Evolutionary conservation across 2,113 vertebrate species (phyloP), one percentile per base, ranked within the genome.

Genomic region (Pogonocichla stellata): DNA sequence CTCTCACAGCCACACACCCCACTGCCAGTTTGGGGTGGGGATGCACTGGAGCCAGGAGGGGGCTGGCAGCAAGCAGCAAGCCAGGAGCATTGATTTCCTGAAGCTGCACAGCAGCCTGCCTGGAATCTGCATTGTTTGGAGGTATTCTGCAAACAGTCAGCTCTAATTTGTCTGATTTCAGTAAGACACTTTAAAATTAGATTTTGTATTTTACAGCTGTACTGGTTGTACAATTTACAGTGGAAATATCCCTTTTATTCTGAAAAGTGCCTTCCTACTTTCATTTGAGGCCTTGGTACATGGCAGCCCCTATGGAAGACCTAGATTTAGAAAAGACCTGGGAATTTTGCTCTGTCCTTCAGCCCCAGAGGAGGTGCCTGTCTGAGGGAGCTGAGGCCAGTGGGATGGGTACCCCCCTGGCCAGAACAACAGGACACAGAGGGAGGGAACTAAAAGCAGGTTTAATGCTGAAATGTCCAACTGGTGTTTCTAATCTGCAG

Each of bases 381-480:
- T 23, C 6, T 40, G 84, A 31, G 42, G 75, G 56, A 61, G 71
- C 38, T 36, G 18, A 56, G 72, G 67, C 57, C 71, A 26, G 34
- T 4, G 3, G 70, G 45, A 31, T 9, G 48, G 0, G 2, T 9
- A 16, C 54, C 66, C 1, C 0, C 38, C 53, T 31, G 58, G 70
- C 48, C 90, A 60, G 15, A 13, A 4, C 3, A 51, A 38, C 19
- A 24, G 57, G 64, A 17, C 65, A 51, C 67, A 51, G 72, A 2
- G 3, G 50, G 80, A 25, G 31, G 77, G 42, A 56, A 16, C n/a
- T 56, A 22, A 91, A 77, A 64, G 51, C 48, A 58, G 36, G 54
- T 19, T 91, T 86, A 69, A 28, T 1, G 2, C 67, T 80, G 90
- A 23, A 53, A 31, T 53, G 38, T 26, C 80, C 87, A 26, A 3